A percentile compares a stretch with the other conserved stretches of the same genome.
These are phyloP conservation scores for Chironomus striatipennis DNA, from an alignment of 1,140 invertebrate genomes.

Conservation along the genomic window DNA sequence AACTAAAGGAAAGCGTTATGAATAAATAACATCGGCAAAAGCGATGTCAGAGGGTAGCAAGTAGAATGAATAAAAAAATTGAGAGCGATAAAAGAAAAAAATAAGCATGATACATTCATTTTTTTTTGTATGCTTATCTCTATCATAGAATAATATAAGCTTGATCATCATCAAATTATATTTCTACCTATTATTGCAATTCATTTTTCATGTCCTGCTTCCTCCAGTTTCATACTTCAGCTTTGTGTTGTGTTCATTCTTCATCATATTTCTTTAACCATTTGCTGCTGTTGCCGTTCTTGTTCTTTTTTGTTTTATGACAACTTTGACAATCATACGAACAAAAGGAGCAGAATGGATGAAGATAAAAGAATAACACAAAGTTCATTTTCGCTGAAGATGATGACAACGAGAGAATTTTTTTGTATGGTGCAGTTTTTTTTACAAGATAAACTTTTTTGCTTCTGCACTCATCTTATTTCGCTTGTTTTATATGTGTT, in stretches of 20 bases:
- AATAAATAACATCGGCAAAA: neutral
- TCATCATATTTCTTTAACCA: neutral
- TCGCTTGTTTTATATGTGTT: too few species aligned
- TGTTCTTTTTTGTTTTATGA: constrained; percentile 8
- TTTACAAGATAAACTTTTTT: neutral
- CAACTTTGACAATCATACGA: constrained; percentile 23
- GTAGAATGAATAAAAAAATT: too few species aligned
- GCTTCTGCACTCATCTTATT: neutral
- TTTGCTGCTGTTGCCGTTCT: neutral
- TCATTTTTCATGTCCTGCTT: constrained; percentile 16
- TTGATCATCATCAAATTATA: constrained; percentile 19
- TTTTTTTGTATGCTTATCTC: neutral
- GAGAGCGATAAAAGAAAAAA: neutral
- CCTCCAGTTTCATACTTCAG: neutral
- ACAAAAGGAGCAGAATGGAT: neutral
- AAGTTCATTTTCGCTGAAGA: constrained; percentile 9
- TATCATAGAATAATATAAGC: neutral
- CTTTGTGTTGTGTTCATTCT: neutral
- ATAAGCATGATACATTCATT: neutral
- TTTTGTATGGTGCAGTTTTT: neutral
- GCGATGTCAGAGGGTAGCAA: neutral
- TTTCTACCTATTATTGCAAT: neutral
- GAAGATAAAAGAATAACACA: constrained; percentile 7
- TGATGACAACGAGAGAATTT: neutral
- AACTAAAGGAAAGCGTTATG: neutral